These are phyloP conservation scores for Podotricha telesiphe DNA, from an alignment of 2,888 invertebrate genomes.

Conservation along the genomic window DNA sequence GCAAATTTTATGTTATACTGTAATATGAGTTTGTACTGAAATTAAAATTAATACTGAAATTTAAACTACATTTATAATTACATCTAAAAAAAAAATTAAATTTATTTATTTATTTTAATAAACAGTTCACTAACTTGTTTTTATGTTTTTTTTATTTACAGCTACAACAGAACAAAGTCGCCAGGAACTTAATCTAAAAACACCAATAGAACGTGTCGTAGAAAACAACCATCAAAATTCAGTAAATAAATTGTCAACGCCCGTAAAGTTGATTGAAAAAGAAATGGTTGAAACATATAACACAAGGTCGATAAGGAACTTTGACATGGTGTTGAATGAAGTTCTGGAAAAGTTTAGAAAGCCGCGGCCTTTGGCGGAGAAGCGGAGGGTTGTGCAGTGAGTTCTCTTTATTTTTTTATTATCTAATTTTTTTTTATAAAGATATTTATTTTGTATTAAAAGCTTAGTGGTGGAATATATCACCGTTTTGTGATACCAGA, in stretches of 20 bases:
- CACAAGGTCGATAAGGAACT: conserved; percentile 35
- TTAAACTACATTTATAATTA: no score
- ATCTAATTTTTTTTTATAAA: no score
- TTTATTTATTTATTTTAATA: no score
- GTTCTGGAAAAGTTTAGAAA: conserved; percentile 56
- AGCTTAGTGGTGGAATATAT: no score
- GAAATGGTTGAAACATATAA: conserved; percentile 49
- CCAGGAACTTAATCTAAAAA: conserved; percentile 57
- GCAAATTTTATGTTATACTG: no score
- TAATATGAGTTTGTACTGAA: no score
- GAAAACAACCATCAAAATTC: conserved; percentile 26
- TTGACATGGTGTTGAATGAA: conserved; percentile 48
- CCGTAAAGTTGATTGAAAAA: conserved; percentile 61
- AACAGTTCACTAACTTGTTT: no score
- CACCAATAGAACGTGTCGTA: conserved; percentile 47
- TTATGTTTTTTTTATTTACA: conserved; percentile 31
- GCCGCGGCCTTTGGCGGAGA: conserved; percentile 64
- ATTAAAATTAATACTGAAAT: no score
- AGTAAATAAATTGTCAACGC: conserved; percentile 54
- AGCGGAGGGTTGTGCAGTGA: conserved; percentile 66
- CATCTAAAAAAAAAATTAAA: no score
- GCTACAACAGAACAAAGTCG: conserved; percentile 51
- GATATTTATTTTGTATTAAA: no score
- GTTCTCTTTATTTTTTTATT: conserved; percentile 37
- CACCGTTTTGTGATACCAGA: no score